Base-by-base conservation (phyloP, 2,888 invertebrate species). In the Caenorhabditis imperialis region DNA sequence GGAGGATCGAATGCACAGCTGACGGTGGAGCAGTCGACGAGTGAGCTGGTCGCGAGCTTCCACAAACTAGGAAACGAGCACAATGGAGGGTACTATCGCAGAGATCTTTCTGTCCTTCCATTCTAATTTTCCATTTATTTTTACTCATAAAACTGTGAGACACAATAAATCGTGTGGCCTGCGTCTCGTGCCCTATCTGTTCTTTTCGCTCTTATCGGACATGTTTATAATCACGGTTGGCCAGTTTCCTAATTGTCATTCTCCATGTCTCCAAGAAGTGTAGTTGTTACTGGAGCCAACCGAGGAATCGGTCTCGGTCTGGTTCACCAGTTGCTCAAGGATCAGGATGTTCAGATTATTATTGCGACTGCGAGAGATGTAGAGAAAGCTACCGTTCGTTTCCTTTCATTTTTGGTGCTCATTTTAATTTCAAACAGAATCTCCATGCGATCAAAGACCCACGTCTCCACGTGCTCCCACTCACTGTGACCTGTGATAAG, bases 201-300 rank as follows among this genome's bases (percentile, higher is more conserved):
- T n/a, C n/a, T n/a, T n/a, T n/a, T n/a, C n/a, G n/a, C n/a, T n/a
- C n/a, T n/a, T n/a, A n/a, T n/a, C n/a, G n/a, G n/a, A n/a, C n/a
- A n/a, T n/a, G n/a, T n/a, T n/a, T n/a, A n/a, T n/a, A n/a, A n/a
- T n/a, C n/a, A n/a, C n/a, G n/a, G n/a, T n/a, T n/a, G n/a, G n/a
- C n/a, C n/a, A n/a, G n/a, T n/a, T n/a, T n/a, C n/a, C n/a, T n/a
- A n/a, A n/a, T n/a, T n/a, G n/a, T n/a, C n/a, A n/a, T n/a, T n/a
- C n/a, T n/a, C n/a, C n/a, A 58, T 57, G 50, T 42, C 51, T n/a
- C 73, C 73, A 1, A 27, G 20, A 61, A 45, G 44, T 14, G 92
- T 94, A 82, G 89, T 96, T 85, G 93, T 96, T 82, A 96, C 96
- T 42, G 96, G 95, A 44, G 93, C 93, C 75, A 95, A 94, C 89